Percentiles rank a stretch among this genome's conserved stretches.
Conservation (phyloP, 2,113 vertebrate species). For the Urocynchramus pylzowi region DNA sequence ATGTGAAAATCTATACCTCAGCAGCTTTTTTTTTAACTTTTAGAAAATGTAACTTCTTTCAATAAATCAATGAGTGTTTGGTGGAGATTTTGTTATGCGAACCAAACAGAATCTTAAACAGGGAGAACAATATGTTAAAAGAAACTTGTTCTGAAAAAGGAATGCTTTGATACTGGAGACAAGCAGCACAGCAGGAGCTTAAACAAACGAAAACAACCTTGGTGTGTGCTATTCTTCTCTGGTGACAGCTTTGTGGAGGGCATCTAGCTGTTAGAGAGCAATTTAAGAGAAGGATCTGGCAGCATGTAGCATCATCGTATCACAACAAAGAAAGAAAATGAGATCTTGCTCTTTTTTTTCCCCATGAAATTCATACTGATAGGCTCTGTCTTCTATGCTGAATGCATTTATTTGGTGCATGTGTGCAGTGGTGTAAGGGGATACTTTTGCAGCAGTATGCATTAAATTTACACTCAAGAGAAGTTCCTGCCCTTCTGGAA, state of each 20-base stretch:
- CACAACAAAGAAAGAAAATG: slow-evolving; percentile 46
- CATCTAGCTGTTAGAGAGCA: slow-evolving; percentile 44
- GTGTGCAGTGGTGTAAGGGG: neutral
- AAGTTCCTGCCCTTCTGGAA: neutral
- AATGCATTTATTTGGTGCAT: slow-evolving; percentile 21
- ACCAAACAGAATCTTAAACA: neutral
- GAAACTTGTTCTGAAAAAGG: slow-evolving; percentile 39
- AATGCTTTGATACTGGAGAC: slow-evolving; percentile 54
- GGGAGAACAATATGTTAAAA: slow-evolving; percentile 30
- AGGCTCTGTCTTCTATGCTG: neutral
- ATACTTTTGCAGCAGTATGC: neutral
- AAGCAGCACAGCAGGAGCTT: slow-evolving; percentile 50
- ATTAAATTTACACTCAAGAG: slow-evolving; percentile 9
- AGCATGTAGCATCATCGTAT: neutral
- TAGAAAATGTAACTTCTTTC: neutral
- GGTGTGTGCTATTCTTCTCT: slow-evolving; percentile 36
- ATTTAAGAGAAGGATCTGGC: slow-evolving; percentile 42
- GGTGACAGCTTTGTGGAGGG: slow-evolving; percentile 32
- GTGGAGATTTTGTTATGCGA: neutral
- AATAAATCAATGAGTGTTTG: neutral
- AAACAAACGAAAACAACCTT: slow-evolving; percentile 45
- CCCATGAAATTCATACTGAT: slow-evolving; percentile 36
- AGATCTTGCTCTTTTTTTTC: neutral
- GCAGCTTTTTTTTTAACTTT: neutral
- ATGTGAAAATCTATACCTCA: neutral